These are phyloP conservation scores for Pyrocephalus nanus DNA, from an alignment of 2,797 vertebrate species.

Conservation along the genomic window DNA sequence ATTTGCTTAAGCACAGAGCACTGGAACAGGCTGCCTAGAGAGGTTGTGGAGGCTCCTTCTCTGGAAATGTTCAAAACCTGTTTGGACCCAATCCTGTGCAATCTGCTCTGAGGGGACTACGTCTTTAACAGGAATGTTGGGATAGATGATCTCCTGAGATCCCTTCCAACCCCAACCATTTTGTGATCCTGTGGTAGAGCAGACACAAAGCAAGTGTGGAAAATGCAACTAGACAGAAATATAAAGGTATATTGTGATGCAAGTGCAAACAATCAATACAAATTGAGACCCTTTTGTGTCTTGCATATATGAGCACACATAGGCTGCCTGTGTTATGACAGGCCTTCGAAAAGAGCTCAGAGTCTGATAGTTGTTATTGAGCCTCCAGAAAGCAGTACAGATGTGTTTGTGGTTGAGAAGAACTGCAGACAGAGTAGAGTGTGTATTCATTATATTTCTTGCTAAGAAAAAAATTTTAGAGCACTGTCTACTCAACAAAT, in stretches of 20 bases:
- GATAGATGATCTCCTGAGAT: not conserved
- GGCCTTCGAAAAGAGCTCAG: not conserved
- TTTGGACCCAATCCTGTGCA: not conserved
- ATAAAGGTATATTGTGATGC: not conserved
- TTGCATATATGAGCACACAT: not conserved
- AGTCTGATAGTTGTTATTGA: not conserved
- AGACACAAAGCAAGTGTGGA: not conserved
- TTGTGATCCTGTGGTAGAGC: too few relatives aligned
- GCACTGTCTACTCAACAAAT: not conserved
- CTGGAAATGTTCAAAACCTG: not conserved
- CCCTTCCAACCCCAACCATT: not conserved
- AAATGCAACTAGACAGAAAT: not conserved
- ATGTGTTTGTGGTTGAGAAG: not conserved
- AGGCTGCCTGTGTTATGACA: not conserved
- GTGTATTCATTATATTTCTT: not conserved
- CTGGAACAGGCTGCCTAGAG: not conserved
- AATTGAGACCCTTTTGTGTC: not conserved
- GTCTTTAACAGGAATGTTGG: not conserved
- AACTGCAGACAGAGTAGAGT: not conserved
- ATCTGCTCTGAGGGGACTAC: not conserved
- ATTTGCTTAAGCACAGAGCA: not conserved
- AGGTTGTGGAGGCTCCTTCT: not conserved
- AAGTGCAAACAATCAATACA: not conserved
- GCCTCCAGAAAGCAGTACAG: not conserved
- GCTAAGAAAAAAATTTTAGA: constrained; percentile 19